Evolutionary conservation across 2,888 invertebrate species (phyloP).

Genomic region (Formica aserva): DNA sequence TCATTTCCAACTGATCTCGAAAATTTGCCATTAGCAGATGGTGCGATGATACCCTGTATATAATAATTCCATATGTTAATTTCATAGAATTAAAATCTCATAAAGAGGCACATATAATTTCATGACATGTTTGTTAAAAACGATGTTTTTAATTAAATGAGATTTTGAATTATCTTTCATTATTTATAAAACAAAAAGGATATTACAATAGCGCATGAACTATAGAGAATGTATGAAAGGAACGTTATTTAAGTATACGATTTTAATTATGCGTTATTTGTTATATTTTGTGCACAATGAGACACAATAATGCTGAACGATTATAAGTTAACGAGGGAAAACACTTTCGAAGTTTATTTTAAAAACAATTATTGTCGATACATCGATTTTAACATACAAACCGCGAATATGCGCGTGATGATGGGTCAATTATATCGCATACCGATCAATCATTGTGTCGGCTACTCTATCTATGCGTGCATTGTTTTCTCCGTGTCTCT

Average conservation of each 20-base stretch:
- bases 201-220: background rate
- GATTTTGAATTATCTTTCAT: background rate
- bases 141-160: background rate
- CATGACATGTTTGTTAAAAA: background rate
- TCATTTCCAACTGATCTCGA: background rate
- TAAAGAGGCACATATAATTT: background rate
- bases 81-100: background rate
- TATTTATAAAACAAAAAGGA: background rate
- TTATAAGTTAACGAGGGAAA: conserved; percentile 35
- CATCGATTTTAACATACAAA: conserved; percentile 21
- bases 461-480: conserved; percentile 19
- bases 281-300: conserved; percentile 20
- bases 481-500: conserved; percentile 4
- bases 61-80: background rate
- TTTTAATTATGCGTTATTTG: conserved; percentile 16
- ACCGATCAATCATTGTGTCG: conserved; percentile 39
- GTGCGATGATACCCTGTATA: background rate
- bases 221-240: conserved; percentile 2
- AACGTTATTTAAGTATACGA: background rate
- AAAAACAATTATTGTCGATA: conserved; percentile 45
- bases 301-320: conserved; percentile 5
- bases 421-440: conserved; percentile 24
- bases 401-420: background rate
- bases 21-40: background rate
- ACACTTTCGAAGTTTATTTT: conserved; percentile 15